Percentiles rank a stretch among this genome's conserved stretches.
phyloP scores from a whole-genome alignment of 64 coral and sea anemone genomes.

The Dendronephthya gigantea region DNA sequence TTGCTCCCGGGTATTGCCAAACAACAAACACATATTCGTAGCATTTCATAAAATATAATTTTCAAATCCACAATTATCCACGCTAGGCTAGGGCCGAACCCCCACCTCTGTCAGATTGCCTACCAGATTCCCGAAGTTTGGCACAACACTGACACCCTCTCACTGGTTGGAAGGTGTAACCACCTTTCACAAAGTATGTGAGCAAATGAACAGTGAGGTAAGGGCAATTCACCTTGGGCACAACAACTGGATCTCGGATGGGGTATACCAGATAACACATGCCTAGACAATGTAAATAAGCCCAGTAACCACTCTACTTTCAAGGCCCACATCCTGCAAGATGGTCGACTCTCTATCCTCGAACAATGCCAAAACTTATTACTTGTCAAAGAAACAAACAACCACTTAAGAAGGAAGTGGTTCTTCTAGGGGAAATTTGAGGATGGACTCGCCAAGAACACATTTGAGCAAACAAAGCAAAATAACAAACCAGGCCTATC shows the following conservation, averaged over 20 bases:
- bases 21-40: no score
- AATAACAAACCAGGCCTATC: background rate
- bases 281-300: background rate
- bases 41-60: no score
- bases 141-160: background rate
- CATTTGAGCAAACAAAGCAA: background rate
- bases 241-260: background rate
- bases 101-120: background rate
- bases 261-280: background rate
- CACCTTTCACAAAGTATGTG: background rate
- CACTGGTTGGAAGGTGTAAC: background rate
- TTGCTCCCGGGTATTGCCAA: no score
- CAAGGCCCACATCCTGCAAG: background rate
- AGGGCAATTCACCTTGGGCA: background rate
- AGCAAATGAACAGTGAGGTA: background rate
- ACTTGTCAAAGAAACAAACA: background rate
- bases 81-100: background rate
- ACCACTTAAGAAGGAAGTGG: background rate
- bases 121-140: background rate
- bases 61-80: no score
- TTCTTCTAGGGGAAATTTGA: background rate
- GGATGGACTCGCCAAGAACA: background rate
- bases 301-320: background rate
- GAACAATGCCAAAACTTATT: background rate
- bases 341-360: background rate